Evolutionary conservation across 2,797 vertebrate genomes (phyloP).

Genomic region (Threskiornis aethiopicus): DNA sequence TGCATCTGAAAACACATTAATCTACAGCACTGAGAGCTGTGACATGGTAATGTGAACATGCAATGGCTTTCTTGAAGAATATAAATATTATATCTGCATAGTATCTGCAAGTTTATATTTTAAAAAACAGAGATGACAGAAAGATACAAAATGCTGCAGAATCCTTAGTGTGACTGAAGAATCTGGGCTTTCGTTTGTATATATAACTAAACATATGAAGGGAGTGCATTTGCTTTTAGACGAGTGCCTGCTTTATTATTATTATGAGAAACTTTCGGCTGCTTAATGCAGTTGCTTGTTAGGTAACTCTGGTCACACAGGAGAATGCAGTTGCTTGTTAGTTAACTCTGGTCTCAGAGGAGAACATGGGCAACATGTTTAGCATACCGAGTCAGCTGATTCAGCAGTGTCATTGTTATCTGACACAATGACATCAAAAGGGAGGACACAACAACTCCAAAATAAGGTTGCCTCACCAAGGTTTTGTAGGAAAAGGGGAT

Average conservation of each 20-base stretch:
- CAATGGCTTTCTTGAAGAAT: background rate
- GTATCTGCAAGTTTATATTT: background rate
- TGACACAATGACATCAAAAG: background rate
- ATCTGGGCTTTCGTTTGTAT: background rate
- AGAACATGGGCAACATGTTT: background rate
- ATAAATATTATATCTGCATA: background rate
- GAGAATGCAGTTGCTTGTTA: background rate
- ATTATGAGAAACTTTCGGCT: background rate
- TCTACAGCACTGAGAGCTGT: background rate
- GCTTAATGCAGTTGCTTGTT: background rate
- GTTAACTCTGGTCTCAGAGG: background rate
- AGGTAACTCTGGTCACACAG: background rate
- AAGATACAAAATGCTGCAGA: background rate
- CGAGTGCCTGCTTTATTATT: background rate
- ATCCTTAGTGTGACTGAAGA: background rate
- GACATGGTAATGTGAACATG: background rate
- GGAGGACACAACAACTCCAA: background rate
- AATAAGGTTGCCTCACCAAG: background rate
- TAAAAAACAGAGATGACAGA: background rate
- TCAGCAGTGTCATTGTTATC: background rate
- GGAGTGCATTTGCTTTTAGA: background rate
- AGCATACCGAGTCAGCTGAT: background rate
- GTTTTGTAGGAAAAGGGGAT: background rate
- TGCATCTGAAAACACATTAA: background rate
- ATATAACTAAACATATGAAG: background rate